Percentiles rank a stretch among this genome's conserved stretches.
These are phyloP conservation scores for Cheilinus undulatus DNA, from an alignment of 2,113 vertebrate genomes.

Conservation along the genomic window DNA sequence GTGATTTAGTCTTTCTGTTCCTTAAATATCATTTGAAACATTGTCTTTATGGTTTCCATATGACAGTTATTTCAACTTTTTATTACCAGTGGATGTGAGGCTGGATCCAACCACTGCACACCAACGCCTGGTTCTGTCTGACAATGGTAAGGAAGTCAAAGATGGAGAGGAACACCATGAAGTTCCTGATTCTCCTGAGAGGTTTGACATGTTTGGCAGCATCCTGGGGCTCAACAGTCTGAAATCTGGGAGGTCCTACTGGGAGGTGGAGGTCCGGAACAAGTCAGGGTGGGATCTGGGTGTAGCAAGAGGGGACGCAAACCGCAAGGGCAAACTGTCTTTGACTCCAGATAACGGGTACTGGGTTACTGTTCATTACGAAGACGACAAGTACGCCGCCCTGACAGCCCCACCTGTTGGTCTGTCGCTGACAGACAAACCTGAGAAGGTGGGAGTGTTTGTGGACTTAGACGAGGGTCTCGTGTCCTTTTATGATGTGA, in stretches of 20 bases:
- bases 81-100: slow-evolving; percentile 63
- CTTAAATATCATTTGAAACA: neutral
- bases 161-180: slow-evolving; percentile 36
- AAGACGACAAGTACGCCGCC: slow-evolving; percentile 57
- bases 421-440: slow-evolving; percentile 72
- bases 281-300: slow-evolving; percentile 80
- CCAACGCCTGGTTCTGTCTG: slow-evolving; percentile 53
- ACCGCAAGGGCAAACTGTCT: slow-evolving; percentile 65
- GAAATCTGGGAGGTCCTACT: slow-evolving; percentile 65
- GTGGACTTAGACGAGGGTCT: slow-evolving; percentile 84
- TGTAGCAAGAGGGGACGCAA: slow-evolving; percentile 50
- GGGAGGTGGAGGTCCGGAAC: slow-evolving; percentile 77
- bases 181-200: slow-evolving; percentile 7
- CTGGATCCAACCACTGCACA: slow-evolving; percentile 72
- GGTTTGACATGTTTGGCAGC: slow-evolving; percentile 67
- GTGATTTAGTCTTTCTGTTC: neutral
- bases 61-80: neutral
- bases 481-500: slow-evolving; percentile 87
- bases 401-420: slow-evolving; percentile 39
- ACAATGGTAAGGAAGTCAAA: slow-evolving; percentile 61
- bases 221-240: slow-evolving; percentile 66
- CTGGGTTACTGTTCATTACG: slow-evolving; percentile 76
- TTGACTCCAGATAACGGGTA: slow-evolving; percentile 71
- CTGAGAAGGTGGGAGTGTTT: slow-evolving; percentile 85
- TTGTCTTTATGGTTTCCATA: neutral